A percentile compares a stretch with the other conserved stretches of the same genome.
Evolutionary conservation across 2,113 vertebrate species (phyloP).

Genomic region (Artemisiospiza belli): DNA sequence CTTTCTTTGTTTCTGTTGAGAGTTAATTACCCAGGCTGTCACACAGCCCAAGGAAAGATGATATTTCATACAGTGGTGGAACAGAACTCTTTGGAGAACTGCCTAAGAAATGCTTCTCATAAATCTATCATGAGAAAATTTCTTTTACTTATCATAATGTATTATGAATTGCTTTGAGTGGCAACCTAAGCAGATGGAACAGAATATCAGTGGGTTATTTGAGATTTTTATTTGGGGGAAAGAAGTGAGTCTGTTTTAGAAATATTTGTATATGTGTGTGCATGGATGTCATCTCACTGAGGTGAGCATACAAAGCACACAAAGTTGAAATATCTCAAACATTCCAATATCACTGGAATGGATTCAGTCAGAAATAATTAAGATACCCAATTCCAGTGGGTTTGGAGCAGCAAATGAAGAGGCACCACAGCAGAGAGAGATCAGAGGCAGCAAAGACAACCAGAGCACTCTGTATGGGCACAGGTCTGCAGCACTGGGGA

Average conservation of each 20-base stretch:
- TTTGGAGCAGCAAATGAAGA: neutral
- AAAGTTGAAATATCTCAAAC: neutral
- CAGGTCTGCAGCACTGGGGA: neutral
- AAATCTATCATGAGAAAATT: conserved; percentile 43
- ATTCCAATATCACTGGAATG: too few relatives aligned
- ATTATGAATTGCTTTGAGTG: conserved; percentile 51
- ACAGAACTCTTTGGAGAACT: conserved; percentile 45
- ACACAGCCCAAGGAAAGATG: conserved; percentile 37
- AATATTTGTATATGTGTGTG: neutral
- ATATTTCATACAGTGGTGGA: neutral
- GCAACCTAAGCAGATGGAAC: neutral
- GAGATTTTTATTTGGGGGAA: neutral
- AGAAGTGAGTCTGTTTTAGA: neutral
- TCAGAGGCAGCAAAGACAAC: neutral
- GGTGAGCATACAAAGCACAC: neutral
- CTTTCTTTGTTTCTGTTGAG: conserved; percentile 54
- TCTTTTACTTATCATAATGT: conserved; percentile 43
- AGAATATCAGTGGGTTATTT: neutral
- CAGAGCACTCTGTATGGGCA: neutral
- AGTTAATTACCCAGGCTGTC: conserved; percentile 63
- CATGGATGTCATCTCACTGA: neutral
- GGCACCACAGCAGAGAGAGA: neutral
- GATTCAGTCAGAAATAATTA: neutral
- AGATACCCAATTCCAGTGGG: neutral
- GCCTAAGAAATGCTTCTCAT: conserved; percentile 50